phyloP scores from a whole-genome alignment of 2,797 vertebrate species.

The Cheirogaleus major region DNA sequence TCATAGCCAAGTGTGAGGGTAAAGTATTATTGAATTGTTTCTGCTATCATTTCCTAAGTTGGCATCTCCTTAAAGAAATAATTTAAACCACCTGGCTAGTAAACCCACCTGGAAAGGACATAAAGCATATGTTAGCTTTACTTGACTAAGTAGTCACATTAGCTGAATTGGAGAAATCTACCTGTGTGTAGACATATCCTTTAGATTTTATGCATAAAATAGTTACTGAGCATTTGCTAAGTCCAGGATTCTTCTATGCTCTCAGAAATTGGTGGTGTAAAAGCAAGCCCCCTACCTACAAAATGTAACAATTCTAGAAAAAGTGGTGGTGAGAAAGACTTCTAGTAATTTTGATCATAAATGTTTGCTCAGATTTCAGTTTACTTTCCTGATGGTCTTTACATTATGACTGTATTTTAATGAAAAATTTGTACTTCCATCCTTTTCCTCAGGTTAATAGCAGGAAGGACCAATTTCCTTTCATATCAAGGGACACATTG shows the following conservation, averaged over 20 bases:
- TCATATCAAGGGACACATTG: not conserved
- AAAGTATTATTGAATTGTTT: not conserved
- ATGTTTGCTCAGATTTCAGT: not conserved
- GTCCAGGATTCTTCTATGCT: not conserved
- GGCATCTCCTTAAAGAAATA: not conserved
- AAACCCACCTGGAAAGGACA: not conserved
- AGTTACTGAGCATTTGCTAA: not conserved
- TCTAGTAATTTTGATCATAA: not conserved
- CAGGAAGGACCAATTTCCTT: slow-evolving; percentile 13
- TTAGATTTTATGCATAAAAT: not conserved
- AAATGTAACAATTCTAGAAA: fast-evolving
- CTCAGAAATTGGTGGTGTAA: not conserved
- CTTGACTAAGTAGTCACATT: not conserved
- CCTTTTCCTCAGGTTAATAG: not conserved
- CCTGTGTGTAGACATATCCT: too few species aligned
- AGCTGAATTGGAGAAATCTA: not conserved
- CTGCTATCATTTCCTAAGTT: not conserved
- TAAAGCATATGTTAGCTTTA: not conserved
- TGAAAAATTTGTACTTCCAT: slow-evolving; percentile 3
- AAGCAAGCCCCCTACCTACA: not conserved
- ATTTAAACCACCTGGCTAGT: not conserved
- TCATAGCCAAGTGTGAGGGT: fast-evolving
- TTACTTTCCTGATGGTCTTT: not conserved
- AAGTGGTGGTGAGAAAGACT: fast-evolving
- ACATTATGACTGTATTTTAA: not conserved